phyloP scores from a whole-genome alignment of 2,888 invertebrate genomes.

The Catotricha subobsoleta region DNA sequence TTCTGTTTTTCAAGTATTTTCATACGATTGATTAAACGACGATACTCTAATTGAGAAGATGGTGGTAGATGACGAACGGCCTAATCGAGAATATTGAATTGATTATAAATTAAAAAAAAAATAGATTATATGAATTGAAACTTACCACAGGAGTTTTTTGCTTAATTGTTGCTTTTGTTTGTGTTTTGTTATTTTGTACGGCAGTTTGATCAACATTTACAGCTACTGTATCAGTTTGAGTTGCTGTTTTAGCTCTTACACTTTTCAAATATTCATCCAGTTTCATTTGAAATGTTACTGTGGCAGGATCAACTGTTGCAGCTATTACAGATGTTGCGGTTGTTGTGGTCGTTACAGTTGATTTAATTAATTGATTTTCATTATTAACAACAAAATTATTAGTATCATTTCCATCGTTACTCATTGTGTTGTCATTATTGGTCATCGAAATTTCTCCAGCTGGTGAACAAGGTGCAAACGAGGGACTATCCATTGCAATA shows the following conservation, averaged over 20 bases:
- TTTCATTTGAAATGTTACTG: not conserved
- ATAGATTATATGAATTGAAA: no score
- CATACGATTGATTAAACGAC: conserved; percentile 25
- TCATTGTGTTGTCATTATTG: not conserved
- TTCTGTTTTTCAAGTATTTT: conserved; percentile 23
- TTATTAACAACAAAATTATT: no score
- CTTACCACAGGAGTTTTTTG: no score
- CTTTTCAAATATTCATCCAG: conserved; percentile 21
- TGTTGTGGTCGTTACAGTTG: not conserved
- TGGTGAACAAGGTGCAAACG: not conserved
- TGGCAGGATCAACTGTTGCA: not conserved
- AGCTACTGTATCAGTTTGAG: conserved; percentile 17
- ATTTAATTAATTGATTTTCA: not conserved
- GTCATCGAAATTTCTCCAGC: no score
- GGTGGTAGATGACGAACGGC: conserved; percentile 27
- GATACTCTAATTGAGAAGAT: conserved; percentile 26
- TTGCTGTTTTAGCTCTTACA: conserved; percentile 18
- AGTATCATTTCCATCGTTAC: no score
- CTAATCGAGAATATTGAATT: conserved; percentile 17
- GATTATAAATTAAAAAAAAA: no score
- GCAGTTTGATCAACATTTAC: no score
- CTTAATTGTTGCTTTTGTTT: no score
- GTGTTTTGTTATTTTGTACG: no score
- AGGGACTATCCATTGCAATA: no score
- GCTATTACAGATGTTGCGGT: not conserved